Conservation (phyloP, 2,888 invertebrate genomes). For the Psylliodes chrysocephalus region DNA sequence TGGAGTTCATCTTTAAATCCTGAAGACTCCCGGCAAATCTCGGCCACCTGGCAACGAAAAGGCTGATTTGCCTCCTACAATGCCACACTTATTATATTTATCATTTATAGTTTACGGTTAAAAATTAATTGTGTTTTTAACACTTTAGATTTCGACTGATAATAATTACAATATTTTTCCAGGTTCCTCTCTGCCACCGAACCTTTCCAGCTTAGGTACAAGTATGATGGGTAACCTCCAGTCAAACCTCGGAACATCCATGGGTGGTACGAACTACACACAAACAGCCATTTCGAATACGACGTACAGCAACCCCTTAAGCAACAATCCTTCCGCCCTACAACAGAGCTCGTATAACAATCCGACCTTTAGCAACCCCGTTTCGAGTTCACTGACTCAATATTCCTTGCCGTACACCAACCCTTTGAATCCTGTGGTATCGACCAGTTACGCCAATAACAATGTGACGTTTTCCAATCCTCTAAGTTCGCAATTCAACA, state of each 20-base stretch:
- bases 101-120: no score
- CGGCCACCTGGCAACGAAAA: no score
- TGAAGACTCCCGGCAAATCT: no score
- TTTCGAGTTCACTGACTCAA: slow-evolving; percentile 63
- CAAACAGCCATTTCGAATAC: slow-evolving; percentile 65
- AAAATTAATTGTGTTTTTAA: no score
- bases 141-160: no score
- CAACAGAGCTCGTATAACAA: slow-evolving; percentile 66
- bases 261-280: slow-evolving; percentile 68
- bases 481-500: slow-evolving; percentile 69
- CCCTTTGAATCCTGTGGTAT: slow-evolving; percentile 55
- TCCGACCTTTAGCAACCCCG: slow-evolving; percentile 67
- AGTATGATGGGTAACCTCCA: slow-evolving; percentile 57
- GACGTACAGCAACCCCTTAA: slow-evolving; percentile 67
- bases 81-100: no score
- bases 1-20: no score
- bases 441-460: slow-evolving; percentile 60
- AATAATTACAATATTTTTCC: no score
- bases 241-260: slow-evolving; percentile 64
- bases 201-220: slow-evolving; percentile 46
- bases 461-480: slow-evolving; percentile 75
- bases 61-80: no score
- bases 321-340: slow-evolving; percentile 48
- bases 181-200: slow-evolving; percentile 50
- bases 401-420: slow-evolving; percentile 62